Evolutionary conservation across 2,797 vertebrate species (phyloP).

Genomic region (Gastrophryne carolinensis): DNA sequence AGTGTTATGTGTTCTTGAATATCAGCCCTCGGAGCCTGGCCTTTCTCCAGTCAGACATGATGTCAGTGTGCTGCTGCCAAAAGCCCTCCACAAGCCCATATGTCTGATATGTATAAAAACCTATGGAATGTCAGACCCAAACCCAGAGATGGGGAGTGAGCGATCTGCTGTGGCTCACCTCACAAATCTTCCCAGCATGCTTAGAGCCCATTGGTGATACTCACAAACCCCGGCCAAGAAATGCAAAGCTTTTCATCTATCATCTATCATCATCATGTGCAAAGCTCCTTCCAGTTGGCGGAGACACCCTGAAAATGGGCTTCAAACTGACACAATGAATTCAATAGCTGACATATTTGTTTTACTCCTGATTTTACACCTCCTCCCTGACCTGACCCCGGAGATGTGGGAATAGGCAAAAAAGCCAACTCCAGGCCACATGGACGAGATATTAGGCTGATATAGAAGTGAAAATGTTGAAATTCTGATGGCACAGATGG

Average conservation of each 20-base stretch:
- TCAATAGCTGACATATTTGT: constrained; percentile 31
- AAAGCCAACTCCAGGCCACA: neutral
- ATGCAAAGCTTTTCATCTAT: constrained; percentile 21
- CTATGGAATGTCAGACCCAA: constrained; percentile 12
- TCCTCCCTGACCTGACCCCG: constrained; percentile 34
- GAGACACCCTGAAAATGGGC: neutral
- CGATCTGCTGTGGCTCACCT: neutral
- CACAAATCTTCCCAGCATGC: neutral
- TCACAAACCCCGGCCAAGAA: neutral
- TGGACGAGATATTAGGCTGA: too few relatives aligned
- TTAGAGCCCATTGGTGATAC: constrained; percentile 2
- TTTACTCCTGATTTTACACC: constrained; percentile 8
- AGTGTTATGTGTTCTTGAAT: too few relatives aligned
- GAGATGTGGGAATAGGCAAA: constrained; percentile 2
- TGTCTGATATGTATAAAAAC: neutral
- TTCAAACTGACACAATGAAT: constrained; percentile 20
- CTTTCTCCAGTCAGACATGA: constrained; percentile 14
- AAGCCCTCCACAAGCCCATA: neutral
- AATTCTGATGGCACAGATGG: too few relatives aligned
- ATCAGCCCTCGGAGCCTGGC: too few relatives aligned
- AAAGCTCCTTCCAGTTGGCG: constrained; percentile 36
- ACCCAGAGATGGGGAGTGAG: neutral
- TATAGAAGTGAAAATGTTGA: too few relatives aligned
- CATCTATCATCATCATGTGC: too few relatives aligned
- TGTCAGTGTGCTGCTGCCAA: neutral